phyloP scores from a whole-genome alignment of 2,797 vertebrate species.

The Danio jaintianensis region DNA sequence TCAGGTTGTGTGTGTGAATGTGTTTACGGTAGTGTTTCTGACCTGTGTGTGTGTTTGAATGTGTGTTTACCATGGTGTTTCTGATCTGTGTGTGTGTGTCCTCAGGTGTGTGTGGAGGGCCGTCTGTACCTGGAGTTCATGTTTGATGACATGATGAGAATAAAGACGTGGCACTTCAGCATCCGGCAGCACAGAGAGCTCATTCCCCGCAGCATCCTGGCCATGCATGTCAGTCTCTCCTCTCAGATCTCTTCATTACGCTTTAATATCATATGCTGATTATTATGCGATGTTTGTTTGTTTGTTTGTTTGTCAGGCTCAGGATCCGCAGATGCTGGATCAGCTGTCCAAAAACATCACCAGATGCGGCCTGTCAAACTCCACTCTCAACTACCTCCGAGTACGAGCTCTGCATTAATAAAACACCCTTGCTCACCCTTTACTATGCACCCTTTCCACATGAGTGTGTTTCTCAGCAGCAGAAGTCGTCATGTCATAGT shows the following conservation, averaged over 20 bases:
- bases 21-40: not conserved
- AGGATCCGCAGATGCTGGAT: slow-evolving; percentile 91
- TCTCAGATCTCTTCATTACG: not conserved
- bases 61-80: too few species aligned
- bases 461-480: too few species aligned
- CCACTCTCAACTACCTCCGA: slow-evolving; percentile 93
- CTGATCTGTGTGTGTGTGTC: too few species aligned
- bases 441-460: too few species aligned
- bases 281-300: slow-evolving; percentile 20
- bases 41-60: not conserved
- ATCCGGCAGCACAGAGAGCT: slow-evolving; percentile 90
- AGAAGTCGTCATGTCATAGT: too few species aligned
- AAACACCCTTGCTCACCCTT: too few species aligned
- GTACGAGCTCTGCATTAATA: slow-evolving; percentile 71
- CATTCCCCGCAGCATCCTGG: slow-evolving; percentile 89
- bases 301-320: slow-evolving; percentile 72
- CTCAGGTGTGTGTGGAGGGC: slow-evolving; percentile 88
- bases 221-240: slow-evolving; percentile 85
- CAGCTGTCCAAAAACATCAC: slow-evolving; percentile 93
- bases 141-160: slow-evolving; percentile 94
- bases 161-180: slow-evolving; percentile 93
- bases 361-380: slow-evolving; percentile 89
- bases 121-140: slow-evolving; percentile 90
- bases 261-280: slow-evolving; percentile 4
- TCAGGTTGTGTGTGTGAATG: too few species aligned